A percentile compares a stretch with the other conserved stretches of the same genome.
These are phyloP conservation scores for Andrena minutula DNA, from an alignment of 2,888 invertebrate species.

Conservation along the genomic window DNA sequence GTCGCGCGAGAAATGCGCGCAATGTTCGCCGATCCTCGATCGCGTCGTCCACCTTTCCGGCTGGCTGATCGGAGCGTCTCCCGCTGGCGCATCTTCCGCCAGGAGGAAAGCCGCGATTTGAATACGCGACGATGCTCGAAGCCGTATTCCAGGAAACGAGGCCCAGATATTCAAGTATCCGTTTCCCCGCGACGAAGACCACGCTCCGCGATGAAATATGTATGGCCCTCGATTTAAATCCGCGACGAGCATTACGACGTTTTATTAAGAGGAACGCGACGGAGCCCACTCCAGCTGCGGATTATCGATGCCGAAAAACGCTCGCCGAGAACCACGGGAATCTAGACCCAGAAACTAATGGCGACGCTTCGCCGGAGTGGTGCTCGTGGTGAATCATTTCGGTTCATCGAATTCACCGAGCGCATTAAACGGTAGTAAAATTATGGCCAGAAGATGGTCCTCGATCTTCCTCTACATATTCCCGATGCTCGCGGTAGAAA, in stretches of 20 bases:
- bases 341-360: slow-evolving; percentile 5
- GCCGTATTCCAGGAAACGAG: neutral
- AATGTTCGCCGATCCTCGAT: slow-evolving; percentile 44
- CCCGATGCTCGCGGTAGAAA: neutral
- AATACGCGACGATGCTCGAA: slow-evolving; percentile 8
- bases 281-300: neutral
- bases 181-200: neutral
- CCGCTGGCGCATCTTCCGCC: neutral
- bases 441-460: neutral
- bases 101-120: neutral
- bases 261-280: neutral
- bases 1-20: slow-evolving; percentile 32
- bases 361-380: slow-evolving; percentile 4
- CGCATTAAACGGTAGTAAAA: neutral
- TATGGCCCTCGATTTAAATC: neutral
- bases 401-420: neutral
- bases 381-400: neutral
- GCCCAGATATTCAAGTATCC: neutral
- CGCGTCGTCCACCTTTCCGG: neutral
- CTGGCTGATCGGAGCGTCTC: neutral
- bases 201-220: neutral
- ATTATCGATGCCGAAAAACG: neutral
- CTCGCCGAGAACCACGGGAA: neutral
- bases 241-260: neutral
- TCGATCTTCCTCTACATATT: neutral